phyloP scores from a whole-genome alignment of 1,140 invertebrate genomes.

The Zaprionus nigranus region DNA sequence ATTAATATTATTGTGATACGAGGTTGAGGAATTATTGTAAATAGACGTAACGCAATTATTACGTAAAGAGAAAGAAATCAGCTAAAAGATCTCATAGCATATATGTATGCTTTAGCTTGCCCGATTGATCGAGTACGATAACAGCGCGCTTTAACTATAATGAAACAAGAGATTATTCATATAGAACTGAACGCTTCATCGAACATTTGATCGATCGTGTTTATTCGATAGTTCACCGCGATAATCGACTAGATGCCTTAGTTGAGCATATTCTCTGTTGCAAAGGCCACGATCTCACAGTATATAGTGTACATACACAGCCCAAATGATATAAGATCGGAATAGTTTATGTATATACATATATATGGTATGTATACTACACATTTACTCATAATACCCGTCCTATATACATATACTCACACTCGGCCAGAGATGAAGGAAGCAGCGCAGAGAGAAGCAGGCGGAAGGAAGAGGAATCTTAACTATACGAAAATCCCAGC shows the following conservation, averaged over 20 bases:
- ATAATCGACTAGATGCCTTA: background rate
- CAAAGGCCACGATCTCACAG: background rate
- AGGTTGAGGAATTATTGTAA: conserved; percentile 21
- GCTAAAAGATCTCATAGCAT: background rate
- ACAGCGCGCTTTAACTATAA: background rate
- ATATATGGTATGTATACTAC: conserved; percentile 5
- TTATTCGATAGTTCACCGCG: background rate
- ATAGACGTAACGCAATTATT: background rate
- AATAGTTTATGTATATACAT: conserved; percentile 6
- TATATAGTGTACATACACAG: background rate
- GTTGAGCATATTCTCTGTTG: background rate
- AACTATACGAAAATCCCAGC: conserved; percentile 27
- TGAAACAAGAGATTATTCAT: background rate
- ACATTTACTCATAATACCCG: conserved; percentile 22
- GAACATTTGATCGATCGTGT: too few relatives aligned
- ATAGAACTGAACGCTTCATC: background rate
- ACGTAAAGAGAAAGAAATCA: background rate
- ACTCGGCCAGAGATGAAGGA: conserved; percentile 37
- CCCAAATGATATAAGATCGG: background rate
- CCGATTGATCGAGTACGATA: background rate
- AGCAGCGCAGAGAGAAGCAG: background rate
- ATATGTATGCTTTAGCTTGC: background rate
- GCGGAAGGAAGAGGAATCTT: background rate
- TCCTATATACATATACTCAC: background rate
- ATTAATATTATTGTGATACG: conserved; percentile 76